These are phyloP conservation scores for Aphelenchoides bicaudatus DNA, from an alignment of 2,888 invertebrate genomes.

Conservation along the genomic window DNA sequence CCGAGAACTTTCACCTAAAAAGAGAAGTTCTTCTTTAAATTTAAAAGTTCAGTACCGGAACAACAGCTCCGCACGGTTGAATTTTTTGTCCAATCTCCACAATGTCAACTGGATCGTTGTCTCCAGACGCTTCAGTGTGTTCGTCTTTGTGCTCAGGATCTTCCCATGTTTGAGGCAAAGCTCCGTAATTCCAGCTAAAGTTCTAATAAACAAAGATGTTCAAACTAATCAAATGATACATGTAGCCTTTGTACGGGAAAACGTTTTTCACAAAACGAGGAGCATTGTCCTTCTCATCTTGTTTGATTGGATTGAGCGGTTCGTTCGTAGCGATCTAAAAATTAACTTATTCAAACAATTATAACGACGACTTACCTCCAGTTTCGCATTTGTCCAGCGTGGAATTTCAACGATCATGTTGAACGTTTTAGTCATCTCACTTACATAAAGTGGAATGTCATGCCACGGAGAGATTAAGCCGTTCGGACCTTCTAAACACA, in stretches of 20 bases:
- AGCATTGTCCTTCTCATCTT: constrained; percentile 94
- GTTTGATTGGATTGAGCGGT: constrained; percentile 90
- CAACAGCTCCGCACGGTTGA: constrained; percentile 50
- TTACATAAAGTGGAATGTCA: constrained; percentile 87
- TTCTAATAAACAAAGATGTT: too few species aligned
- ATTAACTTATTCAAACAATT: neutral
- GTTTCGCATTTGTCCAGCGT: constrained; percentile 98
- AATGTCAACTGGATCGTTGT: constrained; percentile 97
- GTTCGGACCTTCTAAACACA: constrained; percentile 61
- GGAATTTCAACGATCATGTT: constrained; percentile 99
- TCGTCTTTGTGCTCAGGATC: constrained; percentile 86
- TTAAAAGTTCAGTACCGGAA: constrained; percentile 34
- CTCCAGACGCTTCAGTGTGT: constrained; percentile 85
- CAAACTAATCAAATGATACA: too few species aligned
- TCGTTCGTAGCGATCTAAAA: constrained; percentile 74
- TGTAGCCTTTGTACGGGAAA: constrained; percentile 99
- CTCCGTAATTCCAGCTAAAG: constrained; percentile 99
- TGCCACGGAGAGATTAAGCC: constrained; percentile 90
- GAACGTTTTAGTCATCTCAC: constrained; percentile 69
- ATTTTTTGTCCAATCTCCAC: constrained; percentile 85
- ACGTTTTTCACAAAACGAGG: constrained; percentile 91
- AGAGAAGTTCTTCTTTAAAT: too few species aligned
- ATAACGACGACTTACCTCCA: constrained; percentile 74
- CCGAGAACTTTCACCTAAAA: constrained; percentile 86
- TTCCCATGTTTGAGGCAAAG: constrained; percentile 98